Evolutionary conservation across 1,140 invertebrate species (phyloP).

Genomic region (Melipona quadrifasciata): DNA sequence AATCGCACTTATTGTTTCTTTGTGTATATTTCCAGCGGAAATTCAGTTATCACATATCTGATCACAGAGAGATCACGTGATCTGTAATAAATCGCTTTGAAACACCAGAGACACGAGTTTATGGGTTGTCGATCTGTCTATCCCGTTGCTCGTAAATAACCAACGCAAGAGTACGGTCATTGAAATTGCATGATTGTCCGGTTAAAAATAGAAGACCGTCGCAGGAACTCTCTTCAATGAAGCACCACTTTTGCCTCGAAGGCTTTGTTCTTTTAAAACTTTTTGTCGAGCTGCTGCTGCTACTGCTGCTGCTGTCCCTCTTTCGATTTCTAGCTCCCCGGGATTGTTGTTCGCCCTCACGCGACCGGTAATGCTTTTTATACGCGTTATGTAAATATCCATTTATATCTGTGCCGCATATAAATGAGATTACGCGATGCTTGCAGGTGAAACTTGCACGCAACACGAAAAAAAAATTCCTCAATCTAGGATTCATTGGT

Average conservation of each 20-base stretch:
- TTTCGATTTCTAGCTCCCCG: background rate
- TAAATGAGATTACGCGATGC: background rate
- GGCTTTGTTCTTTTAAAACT: too few relatives aligned
- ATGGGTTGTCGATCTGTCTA: too few relatives aligned
- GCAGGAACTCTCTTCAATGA: background rate
- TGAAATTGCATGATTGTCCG: background rate
- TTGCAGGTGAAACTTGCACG: too few relatives aligned
- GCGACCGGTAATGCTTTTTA: background rate
- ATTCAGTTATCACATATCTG: background rate
- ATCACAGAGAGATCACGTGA: background rate
- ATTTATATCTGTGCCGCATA: background rate
- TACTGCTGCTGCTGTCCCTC: too few relatives aligned
- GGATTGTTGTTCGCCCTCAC: background rate
- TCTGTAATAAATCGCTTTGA: background rate
- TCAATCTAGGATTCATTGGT: background rate
- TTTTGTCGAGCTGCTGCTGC: background rate
- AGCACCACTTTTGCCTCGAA: background rate
- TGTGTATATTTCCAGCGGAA: background rate
- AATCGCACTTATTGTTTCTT: background rate
- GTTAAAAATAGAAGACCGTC: conserved; percentile 1
- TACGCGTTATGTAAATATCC: background rate
- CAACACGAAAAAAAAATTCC: background rate
- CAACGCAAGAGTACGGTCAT: background rate
- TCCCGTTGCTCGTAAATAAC: background rate
- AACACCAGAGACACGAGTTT: background rate